Conservation (phyloP, 2,888 invertebrate genomes). For the Ochropacha duplaris region DNA sequence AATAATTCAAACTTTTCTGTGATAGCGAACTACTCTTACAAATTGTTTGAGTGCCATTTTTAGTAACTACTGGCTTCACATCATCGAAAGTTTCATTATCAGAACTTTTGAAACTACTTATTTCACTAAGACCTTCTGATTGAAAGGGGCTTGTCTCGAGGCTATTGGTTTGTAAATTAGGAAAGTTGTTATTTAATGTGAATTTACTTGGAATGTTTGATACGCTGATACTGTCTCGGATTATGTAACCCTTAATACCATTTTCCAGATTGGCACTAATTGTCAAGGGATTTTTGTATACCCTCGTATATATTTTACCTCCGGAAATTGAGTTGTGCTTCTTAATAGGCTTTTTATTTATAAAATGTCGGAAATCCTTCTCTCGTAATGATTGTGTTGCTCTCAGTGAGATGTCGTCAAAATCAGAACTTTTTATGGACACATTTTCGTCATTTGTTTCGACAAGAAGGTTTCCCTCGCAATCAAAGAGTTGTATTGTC, state of each 20-base stretch:
- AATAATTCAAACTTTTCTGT: constrained; percentile 36
- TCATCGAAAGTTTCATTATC: constrained; percentile 73
- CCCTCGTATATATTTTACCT: constrained; percentile 70
- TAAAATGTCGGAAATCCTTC: constrained; percentile 66
- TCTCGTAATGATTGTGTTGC: constrained; percentile 65
- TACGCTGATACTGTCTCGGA: constrained; percentile 54
- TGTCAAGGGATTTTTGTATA: constrained; percentile 52
- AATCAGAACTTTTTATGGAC: constrained; percentile 73
- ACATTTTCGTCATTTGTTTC: constrained; percentile 83
- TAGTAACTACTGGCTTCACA: constrained; percentile 39
- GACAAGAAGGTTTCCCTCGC: constrained; percentile 83
- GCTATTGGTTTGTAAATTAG: constrained; percentile 59
- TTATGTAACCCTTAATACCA: constrained; percentile 46
- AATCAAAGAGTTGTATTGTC: constrained; percentile 84
- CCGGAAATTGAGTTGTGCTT: constrained; percentile 76
- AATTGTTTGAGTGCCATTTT: constrained; percentile 29
- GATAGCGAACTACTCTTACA: constrained; percentile 33
- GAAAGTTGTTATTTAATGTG: constrained; percentile 54
- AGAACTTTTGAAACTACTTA: constrained; percentile 80
- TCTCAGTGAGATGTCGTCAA: constrained; percentile 50
- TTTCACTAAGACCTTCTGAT: constrained; percentile 68
- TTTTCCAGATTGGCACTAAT: constrained; percentile 37
- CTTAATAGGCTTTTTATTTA: constrained; percentile 56
- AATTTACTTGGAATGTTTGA: constrained; percentile 76
- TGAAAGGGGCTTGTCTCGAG: constrained; percentile 64